Evolutionary conservation across 2,888 invertebrate genomes (phyloP), one percentile per base, ranked within the genome.

Genomic region (Desoria tigrina): DNA sequence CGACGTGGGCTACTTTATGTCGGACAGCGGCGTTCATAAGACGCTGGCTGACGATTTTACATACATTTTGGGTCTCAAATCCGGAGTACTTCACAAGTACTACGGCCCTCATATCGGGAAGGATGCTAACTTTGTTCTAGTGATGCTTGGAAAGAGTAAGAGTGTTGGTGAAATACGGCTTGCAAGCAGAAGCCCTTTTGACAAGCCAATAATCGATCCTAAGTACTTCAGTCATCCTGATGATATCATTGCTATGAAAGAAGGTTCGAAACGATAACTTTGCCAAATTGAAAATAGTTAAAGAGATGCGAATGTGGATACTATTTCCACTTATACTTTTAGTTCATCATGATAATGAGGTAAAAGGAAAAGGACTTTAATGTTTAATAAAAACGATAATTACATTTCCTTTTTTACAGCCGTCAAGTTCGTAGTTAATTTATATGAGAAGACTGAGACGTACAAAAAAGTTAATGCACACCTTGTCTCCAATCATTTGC

Each of bases 171-270:
- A 66, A 59, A 39, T 74, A 6, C 62, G 59, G 39, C 65, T 74
- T 4, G 49, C 58, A 2, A 71, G 65, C 21, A 54, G 57, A 26
- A 65, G 62, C 61, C 71, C 72, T 3, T 62, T 55, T 45, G 68
- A 63, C 1, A 67, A 66, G 32, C 68, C 68, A 1, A 54, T 66
- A 23, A 68, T 74, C 9, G 69, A 74, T n/a, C 71, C 74, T 0
- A 66, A 66, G 21, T 74, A 73, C 59, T 70, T 73, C 23, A 51
- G 42, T 39, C 64, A 74, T 61, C 69, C 71, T 0, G 66, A 71
- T 63, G 74, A 74, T 49, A 60, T 74, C 3, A 39, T 61, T 42
- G 27, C 42, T 3, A 62, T 74, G 63, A 42, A 64, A 23, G 64
- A 72, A 65, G 71, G 67, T 65, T 57, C 42, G 57, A 55, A 18